Evolutionary conservation across 1,140 invertebrate species (phyloP).

Genomic region (Lepidurus packardi): DNA sequence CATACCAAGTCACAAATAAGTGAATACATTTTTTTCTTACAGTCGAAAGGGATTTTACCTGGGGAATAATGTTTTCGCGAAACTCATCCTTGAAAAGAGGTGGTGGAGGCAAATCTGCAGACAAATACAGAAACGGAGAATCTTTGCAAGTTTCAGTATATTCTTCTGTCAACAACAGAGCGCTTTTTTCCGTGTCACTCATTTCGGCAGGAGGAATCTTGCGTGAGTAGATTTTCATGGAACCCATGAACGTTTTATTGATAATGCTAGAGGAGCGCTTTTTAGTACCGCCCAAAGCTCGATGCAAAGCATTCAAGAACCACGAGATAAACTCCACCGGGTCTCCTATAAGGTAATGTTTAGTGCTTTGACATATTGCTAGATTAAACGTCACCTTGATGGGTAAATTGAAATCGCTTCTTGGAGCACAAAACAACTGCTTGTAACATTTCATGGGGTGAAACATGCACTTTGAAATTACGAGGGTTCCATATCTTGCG

Average conservation of each 20-base stretch:
- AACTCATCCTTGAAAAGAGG: slow-evolving; percentile 96
- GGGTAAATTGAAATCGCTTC: slow-evolving; percentile 96
- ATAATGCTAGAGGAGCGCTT: slow-evolving; percentile 83
- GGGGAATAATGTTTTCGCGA: slow-evolving; percentile 96
- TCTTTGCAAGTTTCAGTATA: slow-evolving; percentile 81
- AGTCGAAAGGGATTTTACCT: slow-evolving; percentile 53
- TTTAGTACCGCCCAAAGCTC: slow-evolving; percentile 79
- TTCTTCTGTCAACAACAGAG: slow-evolving; percentile 71
- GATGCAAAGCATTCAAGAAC: slow-evolving; percentile 90
- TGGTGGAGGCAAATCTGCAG: slow-evolving; percentile 91
- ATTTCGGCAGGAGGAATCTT: slow-evolving; percentile 92
- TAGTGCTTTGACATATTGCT: slow-evolving; percentile 26
- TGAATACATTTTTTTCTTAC: slow-evolving; percentile 15
- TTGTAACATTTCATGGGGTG: slow-evolving; percentile 99
- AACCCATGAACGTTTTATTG: slow-evolving; percentile 90
- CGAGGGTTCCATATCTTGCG: slow-evolving; percentile 98
- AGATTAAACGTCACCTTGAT: slow-evolving; percentile 66
- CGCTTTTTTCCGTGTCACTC: slow-evolving; percentile 78
- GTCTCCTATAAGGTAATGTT: slow-evolving; percentile 61
- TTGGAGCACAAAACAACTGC: slow-evolving; percentile 97
- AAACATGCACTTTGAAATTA: slow-evolving; percentile 99
- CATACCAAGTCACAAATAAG: slow-evolving; percentile 38
- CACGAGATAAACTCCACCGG: slow-evolving; percentile 94
- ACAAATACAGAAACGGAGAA: slow-evolving; percentile 89
- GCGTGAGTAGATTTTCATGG: slow-evolving; percentile 88